phyloP scores from a whole-genome alignment of 2,797 vertebrate species.

The Margarornis squamiger region DNA sequence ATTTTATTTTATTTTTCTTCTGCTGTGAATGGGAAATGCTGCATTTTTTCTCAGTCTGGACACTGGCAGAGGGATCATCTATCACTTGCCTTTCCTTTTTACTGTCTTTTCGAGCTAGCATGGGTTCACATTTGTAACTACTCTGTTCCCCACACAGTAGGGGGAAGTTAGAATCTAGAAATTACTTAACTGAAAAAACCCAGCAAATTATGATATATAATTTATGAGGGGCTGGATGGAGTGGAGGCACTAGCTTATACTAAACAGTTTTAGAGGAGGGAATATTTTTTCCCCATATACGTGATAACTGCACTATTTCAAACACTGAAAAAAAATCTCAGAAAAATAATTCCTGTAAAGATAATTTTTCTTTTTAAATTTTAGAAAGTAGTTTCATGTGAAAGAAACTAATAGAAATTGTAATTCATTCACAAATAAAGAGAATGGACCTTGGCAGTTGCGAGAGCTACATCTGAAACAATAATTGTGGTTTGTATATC shows the following conservation, averaged over 20 bases:
- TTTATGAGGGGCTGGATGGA: too few species aligned
- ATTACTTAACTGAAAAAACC: background rate
- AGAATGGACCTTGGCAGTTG: background rate
- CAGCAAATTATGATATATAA: background rate
- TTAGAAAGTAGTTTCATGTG: background rate
- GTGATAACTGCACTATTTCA: background rate
- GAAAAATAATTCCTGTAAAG: background rate
- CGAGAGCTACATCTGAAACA: background rate
- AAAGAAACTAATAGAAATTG: background rate
- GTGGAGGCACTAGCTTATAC: background rate
- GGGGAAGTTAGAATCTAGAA: background rate
- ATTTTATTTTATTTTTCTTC: background rate
- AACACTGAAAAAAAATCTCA: background rate
- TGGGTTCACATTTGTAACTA: background rate
- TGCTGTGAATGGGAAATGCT: background rate
- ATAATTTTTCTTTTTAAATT: background rate
- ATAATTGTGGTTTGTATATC: background rate
- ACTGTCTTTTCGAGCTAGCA: background rate
- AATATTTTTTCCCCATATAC: background rate
- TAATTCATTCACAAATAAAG: background rate
- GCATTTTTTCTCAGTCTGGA: background rate
- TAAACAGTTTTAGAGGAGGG: background rate
- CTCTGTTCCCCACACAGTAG: background rate
- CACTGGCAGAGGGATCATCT: background rate
- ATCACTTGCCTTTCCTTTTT: background rate